Conservation (phyloP, 1,140 invertebrate species). For the Whitmania pigra region DNA sequence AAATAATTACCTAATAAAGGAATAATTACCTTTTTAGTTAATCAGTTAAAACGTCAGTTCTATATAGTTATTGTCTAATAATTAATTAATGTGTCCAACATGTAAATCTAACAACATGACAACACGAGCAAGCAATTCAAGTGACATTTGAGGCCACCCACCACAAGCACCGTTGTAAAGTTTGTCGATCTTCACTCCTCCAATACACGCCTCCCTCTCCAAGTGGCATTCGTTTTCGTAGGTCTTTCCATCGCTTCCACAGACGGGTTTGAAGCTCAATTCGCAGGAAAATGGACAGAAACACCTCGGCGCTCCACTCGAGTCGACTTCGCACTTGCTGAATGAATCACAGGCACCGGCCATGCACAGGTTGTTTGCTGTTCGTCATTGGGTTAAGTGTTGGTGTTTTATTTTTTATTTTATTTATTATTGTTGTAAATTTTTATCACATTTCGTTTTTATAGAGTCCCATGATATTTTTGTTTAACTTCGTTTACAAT, state of each 20-base stretch:
- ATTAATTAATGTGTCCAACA: no score
- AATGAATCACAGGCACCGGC: slow-evolving; percentile 39
- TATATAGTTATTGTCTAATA: no score
- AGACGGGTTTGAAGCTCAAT: slow-evolving; percentile 49
- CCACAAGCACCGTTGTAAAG: slow-evolving; percentile 67
- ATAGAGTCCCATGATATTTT: neutral
- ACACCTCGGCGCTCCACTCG: slow-evolving; percentile 65
- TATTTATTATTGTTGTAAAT: neutral
- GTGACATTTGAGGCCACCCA: neutral
- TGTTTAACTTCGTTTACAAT: neutral
- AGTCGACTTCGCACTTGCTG: slow-evolving; percentile 71
- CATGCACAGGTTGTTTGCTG: slow-evolving; percentile 32
- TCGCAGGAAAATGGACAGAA: slow-evolving; percentile 62
- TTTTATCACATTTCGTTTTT: neutral
- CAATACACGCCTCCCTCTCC: slow-evolving; percentile 62
- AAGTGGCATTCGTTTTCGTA: slow-evolving; percentile 71
- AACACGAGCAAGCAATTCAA: no score
- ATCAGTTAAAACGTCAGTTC: no score
- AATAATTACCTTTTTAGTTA: no score
- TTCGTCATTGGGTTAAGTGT: no score
- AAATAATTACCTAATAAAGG: no score
- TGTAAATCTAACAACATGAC: no score
- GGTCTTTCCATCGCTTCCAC: slow-evolving; percentile 65
- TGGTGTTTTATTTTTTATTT: neutral
- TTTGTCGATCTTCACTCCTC: slow-evolving; percentile 64